phyloP scores from a whole-genome alignment of 2,113 vertebrate species.

The Microcebus ravelobensis region DNA sequence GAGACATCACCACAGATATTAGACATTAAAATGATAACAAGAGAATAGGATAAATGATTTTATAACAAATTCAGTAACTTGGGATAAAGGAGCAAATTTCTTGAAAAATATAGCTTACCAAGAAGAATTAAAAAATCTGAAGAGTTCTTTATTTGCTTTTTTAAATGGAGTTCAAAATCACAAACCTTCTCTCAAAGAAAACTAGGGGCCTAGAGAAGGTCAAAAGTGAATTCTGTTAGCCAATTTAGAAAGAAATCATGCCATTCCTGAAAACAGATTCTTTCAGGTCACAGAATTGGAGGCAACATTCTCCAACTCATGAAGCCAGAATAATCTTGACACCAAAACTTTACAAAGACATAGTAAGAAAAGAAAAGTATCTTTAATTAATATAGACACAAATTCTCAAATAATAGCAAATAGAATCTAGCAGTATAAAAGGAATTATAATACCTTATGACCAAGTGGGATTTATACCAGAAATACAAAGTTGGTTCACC shows the following conservation, averaged over 20 bases:
- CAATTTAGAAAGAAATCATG: background rate
- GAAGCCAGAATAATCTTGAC: background rate
- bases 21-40: background rate
- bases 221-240: background rate
- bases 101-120: background rate
- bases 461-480: background rate
- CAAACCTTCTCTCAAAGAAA: background rate
- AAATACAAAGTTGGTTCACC: background rate
- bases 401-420: constrained; percentile 7
- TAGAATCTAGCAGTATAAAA: background rate
- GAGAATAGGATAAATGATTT: background rate
- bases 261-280: background rate
- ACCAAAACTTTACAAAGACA: background rate
- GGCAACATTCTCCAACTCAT: background rate
- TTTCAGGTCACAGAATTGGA: background rate
- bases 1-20: background rate
- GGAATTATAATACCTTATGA: background rate
- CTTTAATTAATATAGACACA: background rate
- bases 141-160: background rate
- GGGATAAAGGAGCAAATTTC: background rate
- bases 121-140: constrained; percentile 10
- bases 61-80: constrained; percentile 19
- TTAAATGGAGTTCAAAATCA: constrained; percentile 16
- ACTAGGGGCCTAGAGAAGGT: background rate
- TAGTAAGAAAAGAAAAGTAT: background rate